Conservation (phyloP, 2,797 vertebrate species). For the Myiothlypis coronata region DNA sequence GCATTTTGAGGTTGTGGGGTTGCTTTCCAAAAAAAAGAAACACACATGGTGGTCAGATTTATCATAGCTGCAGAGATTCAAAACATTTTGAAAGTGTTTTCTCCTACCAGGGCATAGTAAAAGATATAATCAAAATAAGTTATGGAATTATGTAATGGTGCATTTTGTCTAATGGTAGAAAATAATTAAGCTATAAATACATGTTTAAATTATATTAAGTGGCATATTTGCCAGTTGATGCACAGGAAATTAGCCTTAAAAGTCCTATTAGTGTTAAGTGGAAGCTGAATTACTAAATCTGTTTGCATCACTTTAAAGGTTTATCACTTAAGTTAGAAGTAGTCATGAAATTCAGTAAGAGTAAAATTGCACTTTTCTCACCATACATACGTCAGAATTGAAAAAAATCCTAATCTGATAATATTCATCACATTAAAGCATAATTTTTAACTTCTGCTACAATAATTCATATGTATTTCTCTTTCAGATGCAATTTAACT, state of each 20-base stretch:
- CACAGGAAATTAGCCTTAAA: slow-evolving; percentile 46
- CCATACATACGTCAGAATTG: not conserved
- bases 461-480: not conserved
- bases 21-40: not conserved
- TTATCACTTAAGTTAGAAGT: not conserved
- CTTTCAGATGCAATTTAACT: not conserved
- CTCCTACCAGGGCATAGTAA: not conserved
- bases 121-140: not conserved
- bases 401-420: not conserved
- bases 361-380: not conserved
- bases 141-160: not conserved
- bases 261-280: slow-evolving; percentile 47
- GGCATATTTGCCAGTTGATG: slow-evolving; percentile 28
- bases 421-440: not conserved
- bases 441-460: not conserved
- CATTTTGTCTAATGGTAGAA: not conserved
- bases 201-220: slow-evolving; percentile 33
- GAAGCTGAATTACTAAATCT: slow-evolving; percentile 6
- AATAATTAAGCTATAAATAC: slow-evolving; percentile 47
- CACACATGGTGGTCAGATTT: not conserved
- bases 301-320: not conserved
- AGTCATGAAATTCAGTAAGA: not conserved
- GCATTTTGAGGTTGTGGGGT: accelerated
- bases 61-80: not conserved
- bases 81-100: not conserved